Evolutionary conservation across 2,113 vertebrate genomes (phyloP).

Genomic region (Gallinago paraguaiae): DNA sequence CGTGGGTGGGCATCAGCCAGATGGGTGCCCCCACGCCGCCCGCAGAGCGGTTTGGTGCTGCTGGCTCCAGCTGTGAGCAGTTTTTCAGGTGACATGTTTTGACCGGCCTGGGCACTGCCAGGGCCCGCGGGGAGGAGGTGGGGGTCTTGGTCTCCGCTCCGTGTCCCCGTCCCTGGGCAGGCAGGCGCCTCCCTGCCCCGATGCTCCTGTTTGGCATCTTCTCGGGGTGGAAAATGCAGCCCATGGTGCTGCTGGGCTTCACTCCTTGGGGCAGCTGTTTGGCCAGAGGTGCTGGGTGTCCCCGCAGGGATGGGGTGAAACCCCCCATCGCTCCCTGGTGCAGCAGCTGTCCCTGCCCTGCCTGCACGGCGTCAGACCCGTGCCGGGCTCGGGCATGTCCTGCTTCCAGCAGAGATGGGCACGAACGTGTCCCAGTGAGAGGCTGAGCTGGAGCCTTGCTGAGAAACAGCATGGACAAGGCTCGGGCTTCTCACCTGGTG

Average conservation of each 20-base stretch:
- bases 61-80: rapidly evolving
- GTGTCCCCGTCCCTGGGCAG: background rate
- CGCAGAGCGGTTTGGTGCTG: rapidly evolving
- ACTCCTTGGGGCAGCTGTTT: rapidly evolving
- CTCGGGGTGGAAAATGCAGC: rapidly evolving
- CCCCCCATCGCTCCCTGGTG: too few relatives aligned
- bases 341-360: too few relatives aligned
- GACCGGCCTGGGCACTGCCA: background rate
- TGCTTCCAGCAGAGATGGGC: background rate
- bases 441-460: background rate
- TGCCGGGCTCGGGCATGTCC: background rate
- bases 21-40: background rate
- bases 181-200: background rate
- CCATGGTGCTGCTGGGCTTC: rapidly evolving
- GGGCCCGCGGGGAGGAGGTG: rapidly evolving
- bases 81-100: background rate
- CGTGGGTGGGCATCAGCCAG: background rate
- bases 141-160: too few relatives aligned
- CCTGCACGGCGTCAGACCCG: rapidly evolving
- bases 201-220: too few relatives aligned
- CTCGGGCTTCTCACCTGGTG: background rate
- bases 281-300: rapidly evolving
- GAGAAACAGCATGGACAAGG: background rate
- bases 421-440: background rate
- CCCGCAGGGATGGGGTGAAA: too few relatives aligned